Evolutionary conservation across 2,797 vertebrate genomes (phyloP), one percentile per base, ranked within the genome.

Genomic region (Sphenopsis melanotis): DNA sequence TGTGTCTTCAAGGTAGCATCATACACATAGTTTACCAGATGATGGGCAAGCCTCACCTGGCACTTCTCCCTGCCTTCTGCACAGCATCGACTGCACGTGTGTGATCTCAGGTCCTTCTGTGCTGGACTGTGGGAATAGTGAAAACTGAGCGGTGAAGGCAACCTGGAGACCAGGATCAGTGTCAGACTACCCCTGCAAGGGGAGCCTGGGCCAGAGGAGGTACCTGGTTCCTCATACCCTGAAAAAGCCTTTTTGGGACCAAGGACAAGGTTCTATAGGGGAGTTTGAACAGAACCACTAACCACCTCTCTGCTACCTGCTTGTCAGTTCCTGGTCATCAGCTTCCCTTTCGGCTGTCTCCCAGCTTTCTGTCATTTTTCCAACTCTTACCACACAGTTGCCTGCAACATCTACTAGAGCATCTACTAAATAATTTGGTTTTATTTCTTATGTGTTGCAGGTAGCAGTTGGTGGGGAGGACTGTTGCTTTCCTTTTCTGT

Each of bases 31-130:
- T 60, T 85, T 87, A 12, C 22, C 42, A 57, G 23, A 50, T 4
- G 47, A 18, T 42, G n/a, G 30, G 19, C 32, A 36, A 14, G 12
- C 32, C 30, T 83, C 46, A 10, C n/a, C 49, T 37, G 41, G 75
- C 37, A 32, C 10, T 34, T n/a, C 52, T 60, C 26, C 55, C 57
- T 90, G 42, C 83, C n/a, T 32, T n/a, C n/a, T 70, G 30, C 22
- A 12, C 23, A 29, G 56, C 42, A 8, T 1, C 0, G 5, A 4
- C 46, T 57, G 49, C 17, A 36, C 1, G 0, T 4, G 9, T 22
- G 23, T n/a, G 55, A 4, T 55, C 47, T 77, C 55, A 15, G 29
- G 21, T 71, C 50, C 53, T 74, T 47, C 53, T 32, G 29, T 3
- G 1, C 44, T 27, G 34, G 21, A 5, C 32, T 39, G 32, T 23